Percentiles rank a stretch among this genome's conserved stretches.
phyloP scores from a whole-genome alignment of 2,797 vertebrate species.

The Phrynocephalus vlangalii region DNA sequence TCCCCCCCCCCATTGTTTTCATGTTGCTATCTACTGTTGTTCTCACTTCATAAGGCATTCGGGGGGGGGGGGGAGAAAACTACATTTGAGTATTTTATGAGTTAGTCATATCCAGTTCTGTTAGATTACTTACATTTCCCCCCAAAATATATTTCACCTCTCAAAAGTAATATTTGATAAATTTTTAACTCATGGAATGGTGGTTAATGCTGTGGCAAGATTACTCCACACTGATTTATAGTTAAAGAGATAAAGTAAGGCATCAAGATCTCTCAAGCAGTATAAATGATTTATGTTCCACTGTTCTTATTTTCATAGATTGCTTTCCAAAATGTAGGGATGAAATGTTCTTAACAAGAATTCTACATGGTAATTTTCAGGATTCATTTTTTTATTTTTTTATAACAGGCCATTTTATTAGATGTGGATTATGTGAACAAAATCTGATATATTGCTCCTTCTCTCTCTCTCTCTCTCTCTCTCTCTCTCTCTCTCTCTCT shows the following conservation, averaged over 20 bases:
- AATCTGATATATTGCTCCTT: not conserved
- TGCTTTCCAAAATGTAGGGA: constrained; percentile 34
- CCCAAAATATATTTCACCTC: not conserved
- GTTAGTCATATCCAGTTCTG: constrained; percentile 41
- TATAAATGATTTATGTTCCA: constrained; percentile 48
- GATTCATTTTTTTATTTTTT: constrained; percentile 20
- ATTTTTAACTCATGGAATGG: constrained; percentile 31
- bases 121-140: constrained; percentile 33
- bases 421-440: constrained; percentile 22
- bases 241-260: constrained; percentile 40
- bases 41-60: not conserved
- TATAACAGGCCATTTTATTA: constrained; percentile 20
- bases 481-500: too few species aligned
- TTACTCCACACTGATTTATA: constrained; percentile 30
- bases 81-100: not conserved
- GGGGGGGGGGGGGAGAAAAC: constrained; percentile 6
- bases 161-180: constrained; percentile 35
- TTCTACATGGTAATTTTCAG: not conserved
- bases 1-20: not conserved
- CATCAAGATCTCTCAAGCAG: constrained; percentile 41
- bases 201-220: constrained; percentile 20
- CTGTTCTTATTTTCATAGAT: constrained; percentile 40
- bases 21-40: not conserved
- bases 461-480: not conserved
- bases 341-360: constrained; percentile 35